Base-by-base conservation (phyloP, 2,888 invertebrate species). In the Phymatocera aterrima region DNA sequence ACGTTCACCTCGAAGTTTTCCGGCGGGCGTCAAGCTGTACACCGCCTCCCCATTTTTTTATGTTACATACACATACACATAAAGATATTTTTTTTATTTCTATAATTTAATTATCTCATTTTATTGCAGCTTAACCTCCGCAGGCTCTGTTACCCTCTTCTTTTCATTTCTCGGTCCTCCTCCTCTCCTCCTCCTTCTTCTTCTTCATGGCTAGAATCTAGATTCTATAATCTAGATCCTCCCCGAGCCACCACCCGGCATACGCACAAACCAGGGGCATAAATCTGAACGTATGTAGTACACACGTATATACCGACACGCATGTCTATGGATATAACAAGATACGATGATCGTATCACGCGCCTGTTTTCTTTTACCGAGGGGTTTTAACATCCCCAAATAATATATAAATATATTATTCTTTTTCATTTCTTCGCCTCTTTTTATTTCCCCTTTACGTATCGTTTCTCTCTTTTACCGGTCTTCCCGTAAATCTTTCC, bases 21-120 rank as follows among this genome's bases (percentile, higher is more conserved):
- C 48, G 72, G n/a, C n/a, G n/a, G 72, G 72, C 72, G 72, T 72
- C 72, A 72, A 72, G 21, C 70, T 4, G 70, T 72, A 72, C n/a
- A n/a, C 48, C 54, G 72, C 51, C 48, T 72, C 34, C 15, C 72
- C 18, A 46, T 54, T 72, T 54, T 37, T n/a, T 40, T 8, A 37
- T 46, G 24, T 68, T 68, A 43, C 51, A 48, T 48, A 21, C 48
- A 70, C 4, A 31, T 72, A 34, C n/a, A 28, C 18, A 51, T 72
- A 48, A 28, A 28, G 31, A 28, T 61, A 10, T 75, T 81, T 61
- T 77, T 86, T 88, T 87, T 87, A 85, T 86, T 84, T 84, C 85
- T 86, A 85, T 89, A 89, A 90, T 90, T 89, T 89, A 89, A 90
- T 90, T 90, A 89, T 90, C 88, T 84, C 83, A 10, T 54, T 72